Conservation (phyloP, 1,140 invertebrate species). For the Drosophila carrolli region DNA sequence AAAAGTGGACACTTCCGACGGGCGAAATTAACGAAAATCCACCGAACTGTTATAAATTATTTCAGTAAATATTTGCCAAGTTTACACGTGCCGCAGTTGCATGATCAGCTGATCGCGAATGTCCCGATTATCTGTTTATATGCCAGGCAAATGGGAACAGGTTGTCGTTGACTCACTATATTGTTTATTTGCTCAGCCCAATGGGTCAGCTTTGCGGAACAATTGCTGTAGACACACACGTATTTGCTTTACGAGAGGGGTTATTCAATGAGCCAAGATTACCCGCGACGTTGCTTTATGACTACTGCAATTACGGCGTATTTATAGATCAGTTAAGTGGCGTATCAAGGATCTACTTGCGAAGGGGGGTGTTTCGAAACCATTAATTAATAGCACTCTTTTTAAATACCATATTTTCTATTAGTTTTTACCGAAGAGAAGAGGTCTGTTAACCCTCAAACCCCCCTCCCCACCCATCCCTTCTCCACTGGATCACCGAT, state of each 20-base stretch:
- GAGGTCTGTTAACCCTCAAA: no score
- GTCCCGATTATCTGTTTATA: conserved; percentile 7
- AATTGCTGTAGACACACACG: conserved; percentile 7
- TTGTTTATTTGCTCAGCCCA: conserved; percentile 12
- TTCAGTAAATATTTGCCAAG: conserved; percentile 53
- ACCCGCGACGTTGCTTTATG: conserved; percentile 34
- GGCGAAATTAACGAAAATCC: conserved; percentile 22
- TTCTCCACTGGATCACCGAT: background rate
- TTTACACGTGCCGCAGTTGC: conserved; percentile 52
- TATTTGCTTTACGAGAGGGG: conserved; percentile 14
- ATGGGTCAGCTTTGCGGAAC: conserved; percentile 7
- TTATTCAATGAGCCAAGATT: conserved; percentile 54
- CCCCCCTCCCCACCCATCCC: no score
- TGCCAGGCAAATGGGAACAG: conserved; percentile 8
- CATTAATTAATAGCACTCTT: no score
- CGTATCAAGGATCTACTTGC: no score
- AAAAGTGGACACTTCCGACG: conserved; percentile 70
- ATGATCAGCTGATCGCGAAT: conserved; percentile 41
- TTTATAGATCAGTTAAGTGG: conserved; percentile 21
- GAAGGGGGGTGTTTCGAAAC: no score
- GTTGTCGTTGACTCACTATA: conserved; percentile 9
- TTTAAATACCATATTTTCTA: no score
- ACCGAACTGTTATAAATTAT: conserved; percentile 31
- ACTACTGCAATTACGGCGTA: conserved; percentile 44
- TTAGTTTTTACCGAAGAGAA: no score